Base-by-base conservation (phyloP, 1,140 invertebrate species). In the Heliconius nattereri region DNA sequence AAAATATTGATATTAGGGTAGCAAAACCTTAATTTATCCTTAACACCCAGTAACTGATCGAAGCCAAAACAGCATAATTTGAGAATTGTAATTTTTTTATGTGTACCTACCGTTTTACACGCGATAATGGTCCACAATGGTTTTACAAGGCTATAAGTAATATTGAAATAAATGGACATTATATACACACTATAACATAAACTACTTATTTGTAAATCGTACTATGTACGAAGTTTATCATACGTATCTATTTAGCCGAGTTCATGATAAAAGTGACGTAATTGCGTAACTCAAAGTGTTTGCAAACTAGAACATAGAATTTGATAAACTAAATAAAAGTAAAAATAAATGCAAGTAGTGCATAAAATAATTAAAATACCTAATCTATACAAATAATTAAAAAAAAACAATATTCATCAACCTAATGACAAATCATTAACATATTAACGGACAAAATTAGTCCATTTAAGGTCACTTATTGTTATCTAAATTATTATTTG, bases 231-330 rank as follows among this genome's bases (percentile, higher is more conserved):
- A 20, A 29, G 26, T 66, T 26, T 66, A 66, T 66, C 60, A 19
- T 26, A 66, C 60, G 11, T 60, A 66, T 29, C 11, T 66, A 66
- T 66, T 23, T 29, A 66, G 60, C 60, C 29, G 60, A 66, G 60
- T 23, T 66, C 60, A 66, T 66, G 26, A 66, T 66, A 29, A 66
- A 29, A 66, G 3, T 66, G 60, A 66, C 60, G 60, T 66, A 66
- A 66, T 66, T 66, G 60, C 60, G 60, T 66, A 66, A 66, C 60
- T 66, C 60, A 29, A 60, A 60, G 60, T n/a, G 54, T 29, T 66
- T 29, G 60, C 26, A 66, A 66, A 66, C 60, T 66, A 66, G 60
- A 66, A 66, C 60, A 66, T 66, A 26, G 26, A 2, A 66, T 66
- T 66, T 66, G 26, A 29, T 29, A 29, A 29, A 66, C 23, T 29